Percentiles rank a stretch among this genome's conserved stretches.
Evolutionary conservation across 2,888 invertebrate genomes (phyloP).

Genomic region (Dryobota labecula): DNA sequence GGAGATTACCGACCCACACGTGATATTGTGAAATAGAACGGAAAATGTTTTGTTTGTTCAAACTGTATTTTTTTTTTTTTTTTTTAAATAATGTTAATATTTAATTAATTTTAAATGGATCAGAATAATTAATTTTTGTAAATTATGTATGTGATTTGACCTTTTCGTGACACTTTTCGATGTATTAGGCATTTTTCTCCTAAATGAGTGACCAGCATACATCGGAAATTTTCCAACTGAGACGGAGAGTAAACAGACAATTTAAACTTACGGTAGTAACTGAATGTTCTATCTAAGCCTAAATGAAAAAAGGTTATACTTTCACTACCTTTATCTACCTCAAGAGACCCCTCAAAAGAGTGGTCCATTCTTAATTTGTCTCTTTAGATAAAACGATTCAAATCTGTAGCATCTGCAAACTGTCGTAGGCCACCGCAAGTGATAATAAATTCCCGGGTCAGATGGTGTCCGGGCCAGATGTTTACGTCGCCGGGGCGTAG

Average conservation of each 20-base stretch:
- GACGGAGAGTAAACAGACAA: too few relatives aligned
- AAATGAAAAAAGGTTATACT: too few relatives aligned
- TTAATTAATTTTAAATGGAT: too few relatives aligned
- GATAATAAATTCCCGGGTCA: conserved; percentile 26
- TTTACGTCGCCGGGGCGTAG: conserved; percentile 4
- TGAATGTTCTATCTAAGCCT: neutral
- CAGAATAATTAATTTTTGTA: neutral
- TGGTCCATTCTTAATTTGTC: neutral
- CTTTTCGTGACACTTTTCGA: neutral
- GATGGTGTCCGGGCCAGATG: neutral
- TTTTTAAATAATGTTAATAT: too few relatives aligned
- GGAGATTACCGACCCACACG: neutral
- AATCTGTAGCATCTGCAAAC: conserved; percentile 12
- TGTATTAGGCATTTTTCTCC: neutral
- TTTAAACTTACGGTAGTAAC: neutral
- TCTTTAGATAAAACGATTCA: neutral
- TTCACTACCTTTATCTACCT: neutral
- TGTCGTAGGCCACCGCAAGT: neutral
- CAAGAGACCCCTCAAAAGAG: neutral
- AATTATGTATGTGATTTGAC: neutral
- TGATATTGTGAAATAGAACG: neutral
- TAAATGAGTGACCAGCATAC: neutral
- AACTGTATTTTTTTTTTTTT: neutral
- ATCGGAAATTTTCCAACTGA: too few relatives aligned
- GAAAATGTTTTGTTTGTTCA: neutral